Evolutionary conservation across 1,140 invertebrate genomes (phyloP).

Genomic region (Triops cancriformis): DNA sequence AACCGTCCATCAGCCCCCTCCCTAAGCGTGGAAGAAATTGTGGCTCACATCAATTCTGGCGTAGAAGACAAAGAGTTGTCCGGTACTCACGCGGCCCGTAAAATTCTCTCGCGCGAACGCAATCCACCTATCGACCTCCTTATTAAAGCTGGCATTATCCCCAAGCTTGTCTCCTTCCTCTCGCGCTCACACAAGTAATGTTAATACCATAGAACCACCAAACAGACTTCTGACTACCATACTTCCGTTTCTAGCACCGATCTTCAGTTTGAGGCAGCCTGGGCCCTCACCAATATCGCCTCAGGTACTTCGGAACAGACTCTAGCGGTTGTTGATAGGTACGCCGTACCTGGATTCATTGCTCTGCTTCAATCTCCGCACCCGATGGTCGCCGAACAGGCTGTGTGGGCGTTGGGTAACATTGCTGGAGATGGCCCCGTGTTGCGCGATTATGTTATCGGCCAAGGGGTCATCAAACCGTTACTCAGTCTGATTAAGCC

Average conservation of each 20-base stretch:
- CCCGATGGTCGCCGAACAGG: slow-evolving; percentile 83
- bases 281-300: slow-evolving; percentile 97
- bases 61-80: slow-evolving; percentile 53
- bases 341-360: slow-evolving; percentile 79
- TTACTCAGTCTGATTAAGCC: slow-evolving; percentile 57
- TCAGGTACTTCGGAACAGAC: slow-evolving; percentile 89
- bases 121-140: slow-evolving; percentile 90
- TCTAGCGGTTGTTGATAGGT: slow-evolving; percentile 68
- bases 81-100: slow-evolving; percentile 68
- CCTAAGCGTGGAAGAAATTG: slow-evolving; percentile 39
- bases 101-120: slow-evolving; percentile 80
- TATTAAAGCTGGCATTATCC: slow-evolving; percentile 78
- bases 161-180: slow-evolving; percentile 70
- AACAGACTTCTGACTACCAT: no score
- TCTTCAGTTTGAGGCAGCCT: slow-evolving; percentile 94
- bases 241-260: slow-evolving; percentile 52
- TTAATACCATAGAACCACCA: no score
- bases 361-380: slow-evolving; percentile 62
- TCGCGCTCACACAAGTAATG: slow-evolving; percentile 58
- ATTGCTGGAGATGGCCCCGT: slow-evolving; percentile 82
- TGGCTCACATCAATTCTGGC: slow-evolving; percentile 48
- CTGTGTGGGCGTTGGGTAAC: slow-evolving; percentile 96
- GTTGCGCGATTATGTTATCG: slow-evolving; percentile 65
- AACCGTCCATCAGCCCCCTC: slow-evolving; percentile 37
- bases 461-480: slow-evolving; percentile 51